Base-by-base conservation (phyloP, 1,140 invertebrate species). In the Dreissena rostriformis region DNA sequence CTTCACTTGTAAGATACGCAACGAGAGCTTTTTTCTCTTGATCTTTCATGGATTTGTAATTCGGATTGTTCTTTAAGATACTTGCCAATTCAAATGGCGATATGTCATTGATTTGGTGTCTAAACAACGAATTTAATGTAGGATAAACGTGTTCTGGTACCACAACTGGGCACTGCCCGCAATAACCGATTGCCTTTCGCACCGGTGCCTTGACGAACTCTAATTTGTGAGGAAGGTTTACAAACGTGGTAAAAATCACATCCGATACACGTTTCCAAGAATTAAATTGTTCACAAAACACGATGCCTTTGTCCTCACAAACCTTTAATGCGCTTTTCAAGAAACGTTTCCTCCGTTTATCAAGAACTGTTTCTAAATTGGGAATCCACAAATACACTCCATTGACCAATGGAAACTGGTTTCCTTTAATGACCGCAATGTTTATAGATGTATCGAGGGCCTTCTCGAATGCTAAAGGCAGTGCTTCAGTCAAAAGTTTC, bases 401-500 rank as follows among this genome's bases (percentile, higher is more conserved):
- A 2, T n/a, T 10, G 55, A 83, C 52, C 14, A 24, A 39, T 29
- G 53, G 49, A 17, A 11, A 0, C n/a, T 51, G 12, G 26, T 75
- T 70, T 4, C 72, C 61, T 6, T 51, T 51, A 6, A 26, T 22
- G 11, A 17, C 49, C 0, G 81, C 14, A 4, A 29, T 29, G 0
- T 71, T 29, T n/a, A 77, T 76, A 10, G 57, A 6, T n/a, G n/a
- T 24, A 29, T 55, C 4, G 17, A 76, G 28, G 17, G 76, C 28
- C 15, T 28, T 39, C 24, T 19, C 5, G n/a, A 87, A 90, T 0
- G 86, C 87, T 11, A 24, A 11, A 15, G 88, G 85, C 1, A 88
- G 61, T n/a, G 86, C 85, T 61, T 91, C 90, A 51, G 65, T 49
- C 12, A 90, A 49, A 65, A 91, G 63, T 57, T 68, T 75, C 51